These are phyloP conservation scores for Hyposmocoma kahamanoa DNA, from an alignment of 1,140 invertebrate species.

Conservation along the genomic window DNA sequence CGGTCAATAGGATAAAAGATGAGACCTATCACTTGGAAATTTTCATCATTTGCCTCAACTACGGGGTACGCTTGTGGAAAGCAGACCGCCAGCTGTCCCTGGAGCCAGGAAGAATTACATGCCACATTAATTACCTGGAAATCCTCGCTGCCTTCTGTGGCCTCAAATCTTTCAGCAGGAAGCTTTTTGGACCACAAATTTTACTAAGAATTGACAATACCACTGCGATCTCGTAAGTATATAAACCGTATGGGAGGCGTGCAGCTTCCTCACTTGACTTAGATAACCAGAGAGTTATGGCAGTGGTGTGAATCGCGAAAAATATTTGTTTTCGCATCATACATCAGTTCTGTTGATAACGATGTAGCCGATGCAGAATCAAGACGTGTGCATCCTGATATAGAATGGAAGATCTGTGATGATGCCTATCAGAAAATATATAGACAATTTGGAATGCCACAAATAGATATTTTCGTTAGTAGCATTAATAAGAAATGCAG, in stretches of 20 bases:
- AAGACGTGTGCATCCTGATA: conserved; percentile 6
- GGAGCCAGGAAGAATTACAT: neutral
- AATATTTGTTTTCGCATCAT: conserved; percentile 6
- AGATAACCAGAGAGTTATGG: conserved; percentile 6
- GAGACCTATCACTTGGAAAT: conserved; percentile 3
- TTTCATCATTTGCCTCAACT: conserved; percentile 9
- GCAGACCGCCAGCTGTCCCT: neutral
- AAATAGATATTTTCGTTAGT: no score
- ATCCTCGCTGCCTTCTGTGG: conserved; percentile 8
- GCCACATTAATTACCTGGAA: conserved; percentile 9
- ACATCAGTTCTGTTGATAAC: conserved; percentile 11
- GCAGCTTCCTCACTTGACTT: conserved; percentile 4
- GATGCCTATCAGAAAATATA: conserved; percentile 5
- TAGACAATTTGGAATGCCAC: no score
- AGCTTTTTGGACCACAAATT: conserved; percentile 11
- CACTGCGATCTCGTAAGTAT: conserved; percentile 7
- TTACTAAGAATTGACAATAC: conserved; percentile 17
- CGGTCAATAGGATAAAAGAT: conserved; percentile 1
- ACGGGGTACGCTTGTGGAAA: conserved; percentile 10
- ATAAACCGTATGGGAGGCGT: conserved; percentile 5
- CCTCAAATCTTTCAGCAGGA: conserved; percentile 3
- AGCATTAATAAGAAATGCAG: no score
- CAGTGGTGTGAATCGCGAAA: conserved; percentile 9
- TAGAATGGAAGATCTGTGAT: conserved; percentile 4
- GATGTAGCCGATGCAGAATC: conserved; percentile 10